These are phyloP conservation scores for Sterrhoptilus dennistouni DNA, from an alignment of 2,113 vertebrate genomes.

Conservation along the genomic window DNA sequence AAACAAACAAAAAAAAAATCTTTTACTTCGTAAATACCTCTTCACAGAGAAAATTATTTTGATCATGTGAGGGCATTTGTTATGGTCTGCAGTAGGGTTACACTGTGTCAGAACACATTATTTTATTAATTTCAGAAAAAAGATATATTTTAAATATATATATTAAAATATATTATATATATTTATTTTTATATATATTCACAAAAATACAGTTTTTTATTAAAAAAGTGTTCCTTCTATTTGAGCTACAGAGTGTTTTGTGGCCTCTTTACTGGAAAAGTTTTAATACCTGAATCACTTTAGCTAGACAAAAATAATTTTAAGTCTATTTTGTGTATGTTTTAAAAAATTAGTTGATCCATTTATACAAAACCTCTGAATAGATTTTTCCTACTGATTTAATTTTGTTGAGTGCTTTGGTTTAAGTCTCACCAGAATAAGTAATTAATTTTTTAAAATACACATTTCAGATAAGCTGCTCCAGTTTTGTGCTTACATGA, in stretches of 20 bases:
- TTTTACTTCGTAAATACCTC: not conserved
- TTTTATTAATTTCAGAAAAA: not conserved
- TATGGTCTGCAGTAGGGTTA: not conserved
- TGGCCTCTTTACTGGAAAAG: not conserved
- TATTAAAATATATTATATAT: too few species aligned
- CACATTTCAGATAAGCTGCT: not conserved
- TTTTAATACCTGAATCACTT: not conserved
- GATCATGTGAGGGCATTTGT: not conserved
- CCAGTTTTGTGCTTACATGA: not conserved
- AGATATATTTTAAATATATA: not conserved
- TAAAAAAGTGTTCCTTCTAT: not conserved
- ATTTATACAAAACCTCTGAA: not conserved
- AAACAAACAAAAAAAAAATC: not conserved
- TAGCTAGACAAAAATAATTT: not conserved
- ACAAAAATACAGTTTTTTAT: not conserved
- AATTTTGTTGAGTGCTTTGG: not conserved
- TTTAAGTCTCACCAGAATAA: not conserved
- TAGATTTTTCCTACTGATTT: not conserved
- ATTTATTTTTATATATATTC: not conserved
- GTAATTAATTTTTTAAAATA: not conserved
- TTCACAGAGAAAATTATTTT: not conserved
- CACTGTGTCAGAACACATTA: not conserved
- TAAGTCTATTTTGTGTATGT: fast-evolving
- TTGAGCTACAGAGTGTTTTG: not conserved
- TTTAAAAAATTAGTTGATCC: not conserved